phyloP scores from a whole-genome alignment of 2,797 vertebrate species.

The Hydrocynus forskahlii region DNA sequence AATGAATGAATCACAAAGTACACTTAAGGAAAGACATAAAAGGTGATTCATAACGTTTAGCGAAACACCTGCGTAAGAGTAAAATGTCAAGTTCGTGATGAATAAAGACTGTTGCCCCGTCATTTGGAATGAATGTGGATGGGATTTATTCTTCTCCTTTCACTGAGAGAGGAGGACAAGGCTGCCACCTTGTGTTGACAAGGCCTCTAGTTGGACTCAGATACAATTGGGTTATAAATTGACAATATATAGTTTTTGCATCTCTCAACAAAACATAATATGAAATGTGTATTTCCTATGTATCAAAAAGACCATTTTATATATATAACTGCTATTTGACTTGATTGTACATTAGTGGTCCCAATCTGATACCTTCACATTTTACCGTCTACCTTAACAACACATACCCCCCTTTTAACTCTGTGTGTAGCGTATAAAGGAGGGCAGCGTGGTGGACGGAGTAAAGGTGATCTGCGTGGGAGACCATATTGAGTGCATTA shows the following conservation, averaged over 20 bases:
- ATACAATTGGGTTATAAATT: too few species aligned
- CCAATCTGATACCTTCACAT: too few species aligned
- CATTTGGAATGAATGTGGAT: background rate
- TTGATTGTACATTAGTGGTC: too few species aligned
- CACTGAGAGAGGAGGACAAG: conserved; percentile 52
- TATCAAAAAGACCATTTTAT: too few species aligned
- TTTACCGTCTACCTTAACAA: too few species aligned
- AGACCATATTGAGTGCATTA: conserved; percentile 93
- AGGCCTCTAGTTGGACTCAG: conserved; percentile 1
- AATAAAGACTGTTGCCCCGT: background rate
- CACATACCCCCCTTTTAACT: background rate
- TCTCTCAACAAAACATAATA: too few species aligned
- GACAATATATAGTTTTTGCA: too few species aligned
- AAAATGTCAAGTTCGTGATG: background rate
- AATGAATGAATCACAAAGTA: background rate
- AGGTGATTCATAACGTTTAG: too few species aligned
- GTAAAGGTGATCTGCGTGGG: conserved; percentile 89
- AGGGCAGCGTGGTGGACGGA: conserved; percentile 86
- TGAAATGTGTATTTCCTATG: too few species aligned
- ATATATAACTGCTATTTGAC: too few species aligned
- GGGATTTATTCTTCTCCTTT: too few species aligned
- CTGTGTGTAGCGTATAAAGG: conserved; percentile 87
- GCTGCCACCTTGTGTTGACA: conserved; percentile 66
- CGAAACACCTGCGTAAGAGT: background rate
- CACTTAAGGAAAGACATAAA: too few species aligned